Evolutionary conservation across 1,140 invertebrate genomes (phyloP).

Genomic region (Sarcophaga bullata): DNA sequence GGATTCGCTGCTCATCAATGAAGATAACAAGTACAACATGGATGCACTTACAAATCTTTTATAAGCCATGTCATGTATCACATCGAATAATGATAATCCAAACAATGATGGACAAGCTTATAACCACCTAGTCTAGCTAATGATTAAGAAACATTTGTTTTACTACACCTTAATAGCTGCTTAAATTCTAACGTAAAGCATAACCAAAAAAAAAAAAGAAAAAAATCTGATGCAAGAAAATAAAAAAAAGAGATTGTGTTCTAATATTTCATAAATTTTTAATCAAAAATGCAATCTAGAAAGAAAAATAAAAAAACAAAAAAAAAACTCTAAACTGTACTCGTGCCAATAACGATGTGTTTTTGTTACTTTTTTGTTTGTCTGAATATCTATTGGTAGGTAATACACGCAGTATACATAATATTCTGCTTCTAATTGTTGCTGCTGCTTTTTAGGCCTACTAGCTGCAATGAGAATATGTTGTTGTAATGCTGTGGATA

Average conservation of each 20-base stretch:
- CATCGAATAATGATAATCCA: too few relatives aligned
- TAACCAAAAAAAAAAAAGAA: too few relatives aligned
- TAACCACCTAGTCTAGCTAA: too few relatives aligned
- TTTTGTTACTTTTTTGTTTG: background rate
- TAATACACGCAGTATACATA: background rate
- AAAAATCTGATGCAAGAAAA: background rate
- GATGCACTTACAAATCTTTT: too few relatives aligned
- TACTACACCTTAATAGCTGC: too few relatives aligned
- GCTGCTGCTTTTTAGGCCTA: conserved; percentile 24
- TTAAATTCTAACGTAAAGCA: too few relatives aligned
- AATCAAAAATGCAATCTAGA: background rate
- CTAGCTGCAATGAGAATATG: conserved; percentile 6
- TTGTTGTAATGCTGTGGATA: background rate
- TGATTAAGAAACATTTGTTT: too few relatives aligned
- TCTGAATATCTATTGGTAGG: background rate
- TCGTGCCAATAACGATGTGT: background rate
- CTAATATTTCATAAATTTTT: background rate
- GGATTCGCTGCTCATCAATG: too few relatives aligned
- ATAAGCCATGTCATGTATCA: too few relatives aligned
- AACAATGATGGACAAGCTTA: too few relatives aligned
- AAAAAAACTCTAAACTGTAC: background rate
- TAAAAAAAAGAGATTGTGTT: background rate
- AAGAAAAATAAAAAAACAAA: background rate
- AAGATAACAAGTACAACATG: too few relatives aligned
- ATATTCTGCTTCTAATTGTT: conserved; percentile 31